Evolutionary conservation across 2,113 vertebrate species (phyloP), one percentile per base, ranked within the genome.

Genomic region (Guaruba guarouba): DNA sequence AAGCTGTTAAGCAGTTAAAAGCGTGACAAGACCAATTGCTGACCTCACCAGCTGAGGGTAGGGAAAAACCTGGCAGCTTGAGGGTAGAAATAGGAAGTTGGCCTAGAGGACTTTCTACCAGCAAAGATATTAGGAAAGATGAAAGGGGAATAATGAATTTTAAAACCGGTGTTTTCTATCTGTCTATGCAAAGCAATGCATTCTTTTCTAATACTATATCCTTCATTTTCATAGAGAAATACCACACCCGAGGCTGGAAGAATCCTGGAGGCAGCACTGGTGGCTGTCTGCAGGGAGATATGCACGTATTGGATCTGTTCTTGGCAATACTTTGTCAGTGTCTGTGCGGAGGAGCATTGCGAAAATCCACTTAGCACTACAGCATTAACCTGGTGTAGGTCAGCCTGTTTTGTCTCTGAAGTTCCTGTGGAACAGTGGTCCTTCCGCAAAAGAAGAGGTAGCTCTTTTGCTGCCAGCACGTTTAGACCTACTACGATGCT

Each of bases 1-100:
- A 98, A 91, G 98, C 98, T 2, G 97, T 99, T 52, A 98, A 98
- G 94, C 91, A 97, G 24, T 95, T 98, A 70, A 98, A 98, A 75
- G 95, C 35, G 3, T 98, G 96, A 98, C 46, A 75, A 61, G 64
- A 81, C 1, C 6, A 66, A 17, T 31, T 64, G 43, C 46, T 86
- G 46, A 22, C 20, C 27, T 84, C 71, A 67, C n/a, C n/a, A 83
- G 51, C 73, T 78, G n/a, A 86, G 92, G 23, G 37, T 11, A 64
- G 73, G 55, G 70, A 51, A 73, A 68, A 57, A 17, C 10, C 35
- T 73, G 69, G 49, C n/a, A 71, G 73, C 69, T 73, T 33, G 33
- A 68, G 57, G 39, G 22, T 61, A 76, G 49, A 57, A 69, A 27
- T 14, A 66, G 7, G 57, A 82, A 66, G 62, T 20, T 84, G 22